Base-by-base conservation (phyloP, 2,113 vertebrate genomes). In the Opisthocomus hoazin region DNA sequence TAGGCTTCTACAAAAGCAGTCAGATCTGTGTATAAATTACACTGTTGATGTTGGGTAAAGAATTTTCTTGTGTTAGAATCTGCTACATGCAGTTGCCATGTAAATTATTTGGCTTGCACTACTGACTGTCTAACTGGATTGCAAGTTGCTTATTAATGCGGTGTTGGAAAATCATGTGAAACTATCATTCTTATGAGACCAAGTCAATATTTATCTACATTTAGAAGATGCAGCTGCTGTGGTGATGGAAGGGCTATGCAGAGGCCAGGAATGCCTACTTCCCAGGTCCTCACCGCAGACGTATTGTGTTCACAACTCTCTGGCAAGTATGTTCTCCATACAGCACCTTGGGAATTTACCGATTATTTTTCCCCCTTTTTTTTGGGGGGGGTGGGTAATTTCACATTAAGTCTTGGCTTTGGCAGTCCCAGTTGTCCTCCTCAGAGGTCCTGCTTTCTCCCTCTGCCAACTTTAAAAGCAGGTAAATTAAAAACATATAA, bases 141-240 rank as follows among this genome's bases (percentile, higher is more conserved):
- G 65, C 23, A 89, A 84, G 89, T 75, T 84, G 80, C 32, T 94
- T 96, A 89, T 94, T 94, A 92, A 94, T 94, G 69, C 61, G 57
- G 64, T 43, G 84, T 66, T 94, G 32, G 68, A 89, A 90, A 96
- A 95, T 50, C 60, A 76, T 63, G 50, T 78, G 61, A 84, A 92
- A 79, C 20, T 39, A 64, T 37, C 53, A 17, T 81, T 86, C 46
- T 90, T 77, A 86, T 68, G 65, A 91, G 57, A 95, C 56, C 75
- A 65, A 81, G 89, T 96, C 94, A 96, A 87, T 94, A 91, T 94
- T 96, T 90, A 61, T 65, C 83, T 87, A 21, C 65, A 39, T 58
- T 87, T 82, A 71, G 60, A 71, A 81, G 84, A 84, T 87, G 36
- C 27, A 66, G 43, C 71, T 93, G 90, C 83, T 18, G 13, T 48